These are phyloP conservation scores for Bombylius major DNA, from an alignment of 2,888 invertebrate species.

Conservation along the genomic window DNA sequence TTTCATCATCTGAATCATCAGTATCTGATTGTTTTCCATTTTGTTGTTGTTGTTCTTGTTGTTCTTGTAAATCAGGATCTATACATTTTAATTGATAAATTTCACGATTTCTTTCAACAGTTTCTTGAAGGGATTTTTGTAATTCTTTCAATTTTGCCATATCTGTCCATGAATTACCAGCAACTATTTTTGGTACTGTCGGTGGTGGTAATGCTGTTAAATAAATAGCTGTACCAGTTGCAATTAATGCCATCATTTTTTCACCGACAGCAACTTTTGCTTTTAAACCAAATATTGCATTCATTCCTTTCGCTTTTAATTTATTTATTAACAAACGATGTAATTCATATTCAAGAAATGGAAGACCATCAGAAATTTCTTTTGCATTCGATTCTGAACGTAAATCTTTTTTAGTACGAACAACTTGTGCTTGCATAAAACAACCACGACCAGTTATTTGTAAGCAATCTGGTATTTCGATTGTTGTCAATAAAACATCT, in stretches of 20 bases:
- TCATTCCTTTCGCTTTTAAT: constrained; percentile 86
- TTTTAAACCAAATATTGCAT: constrained; percentile 79
- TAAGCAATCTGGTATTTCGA: constrained; percentile 68
- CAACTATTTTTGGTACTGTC: constrained; percentile 55
- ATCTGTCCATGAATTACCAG: constrained; percentile 51
- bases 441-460: constrained; percentile 53
- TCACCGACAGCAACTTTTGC: constrained; percentile 77
- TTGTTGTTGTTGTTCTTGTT: constrained; percentile 4
- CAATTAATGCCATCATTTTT: constrained; percentile 73
- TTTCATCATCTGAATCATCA: constrained; percentile 55
- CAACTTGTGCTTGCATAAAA: constrained; percentile 61
- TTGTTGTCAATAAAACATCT: constrained; percentile 78
- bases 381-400: constrained; percentile 78
- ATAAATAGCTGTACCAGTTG: constrained; percentile 75
- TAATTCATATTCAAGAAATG: constrained; percentile 91
- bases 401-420: constrained; percentile 63
- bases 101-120: constrained; percentile 58
- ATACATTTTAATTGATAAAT: constrained; percentile 49
- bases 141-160: constrained; percentile 52
- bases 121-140: constrained; percentile 55
- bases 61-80: constrained; percentile 25
- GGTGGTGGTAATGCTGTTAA: constrained; percentile 67
- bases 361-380: constrained; percentile 89
- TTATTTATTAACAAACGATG: constrained; percentile 84
- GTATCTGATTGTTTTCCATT: constrained; percentile 37